phyloP scores from a whole-genome alignment of 2,113 vertebrate species.

The Nanorana parkeri region DNA sequence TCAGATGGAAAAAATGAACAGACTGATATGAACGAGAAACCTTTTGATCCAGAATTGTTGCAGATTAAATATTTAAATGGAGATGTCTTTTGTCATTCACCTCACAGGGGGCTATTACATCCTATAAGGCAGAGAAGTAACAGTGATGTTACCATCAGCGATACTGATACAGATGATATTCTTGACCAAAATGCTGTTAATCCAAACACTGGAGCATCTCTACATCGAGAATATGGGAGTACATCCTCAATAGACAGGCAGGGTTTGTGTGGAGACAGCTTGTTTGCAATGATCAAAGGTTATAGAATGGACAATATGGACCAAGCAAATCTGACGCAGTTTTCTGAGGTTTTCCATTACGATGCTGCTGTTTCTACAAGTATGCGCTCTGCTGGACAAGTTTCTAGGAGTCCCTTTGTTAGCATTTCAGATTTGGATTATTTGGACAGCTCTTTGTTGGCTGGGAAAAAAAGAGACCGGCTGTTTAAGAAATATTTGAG shows the following conservation, averaged over 20 bases:
- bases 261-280: slow-evolving; percentile 85
- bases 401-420: slow-evolving; percentile 90
- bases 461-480: slow-evolving; percentile 86
- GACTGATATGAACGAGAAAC: slow-evolving; percentile 75
- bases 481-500: slow-evolving; percentile 89
- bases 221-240: slow-evolving; percentile 95
- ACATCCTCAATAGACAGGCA: slow-evolving; percentile 96
- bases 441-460: slow-evolving; percentile 81
- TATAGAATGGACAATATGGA: slow-evolving; percentile 85
- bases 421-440: slow-evolving; percentile 90
- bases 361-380: slow-evolving; percentile 86
- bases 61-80: slow-evolving; percentile 82
- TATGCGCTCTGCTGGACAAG: slow-evolving; percentile 90
- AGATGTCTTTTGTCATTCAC: slow-evolving; percentile 86
- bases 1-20: slow-evolving; percentile 87
- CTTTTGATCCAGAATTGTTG: slow-evolving; percentile 80
- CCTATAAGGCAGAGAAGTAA: slow-evolving; percentile 95
- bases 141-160: slow-evolving; percentile 96
- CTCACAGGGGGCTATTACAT: slow-evolving; percentile 83
- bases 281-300: slow-evolving; percentile 90
- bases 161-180: slow-evolving; percentile 91
- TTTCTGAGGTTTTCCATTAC: slow-evolving; percentile 86
- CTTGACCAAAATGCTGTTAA: slow-evolving; percentile 93
- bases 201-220: slow-evolving; percentile 92
- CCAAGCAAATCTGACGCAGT: slow-evolving; percentile 78